Evolutionary conservation across 2,113 vertebrate species (phyloP).

Genomic region (Chloroceryle aenea): DNA sequence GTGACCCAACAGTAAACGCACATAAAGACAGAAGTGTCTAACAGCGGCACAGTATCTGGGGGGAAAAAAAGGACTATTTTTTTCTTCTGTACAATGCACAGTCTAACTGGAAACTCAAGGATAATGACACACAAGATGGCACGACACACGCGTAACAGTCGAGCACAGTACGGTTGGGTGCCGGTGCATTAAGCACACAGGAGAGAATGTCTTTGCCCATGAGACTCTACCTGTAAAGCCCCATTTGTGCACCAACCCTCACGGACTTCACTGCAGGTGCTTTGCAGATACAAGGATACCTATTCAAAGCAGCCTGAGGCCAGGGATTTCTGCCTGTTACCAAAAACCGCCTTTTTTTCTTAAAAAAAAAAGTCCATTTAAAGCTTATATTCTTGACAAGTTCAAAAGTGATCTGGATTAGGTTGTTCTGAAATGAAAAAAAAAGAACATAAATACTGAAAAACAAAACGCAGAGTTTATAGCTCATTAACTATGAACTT

Average conservation of each 20-base stretch:
- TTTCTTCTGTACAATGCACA: neutral
- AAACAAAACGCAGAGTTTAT: neutral
- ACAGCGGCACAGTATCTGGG: neutral
- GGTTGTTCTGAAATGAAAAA: neutral
- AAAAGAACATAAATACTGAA: neutral
- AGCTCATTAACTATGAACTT: neutral
- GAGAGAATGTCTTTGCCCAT: neutral
- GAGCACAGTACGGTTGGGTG: neutral
- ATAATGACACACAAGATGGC: neutral
- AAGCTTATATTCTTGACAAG: neutral
- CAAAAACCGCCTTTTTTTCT: neutral
- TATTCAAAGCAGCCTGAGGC: accelerated
- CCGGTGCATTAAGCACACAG: neutral
- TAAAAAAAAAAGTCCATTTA: neutral
- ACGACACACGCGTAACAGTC: too few relatives aligned
- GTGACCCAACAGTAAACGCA: neutral
- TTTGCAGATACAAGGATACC: neutral
- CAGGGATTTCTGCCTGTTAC: neutral
- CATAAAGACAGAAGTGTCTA: neutral
- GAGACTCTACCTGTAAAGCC: neutral
- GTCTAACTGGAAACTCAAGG: neutral
- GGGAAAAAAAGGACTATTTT: neutral
- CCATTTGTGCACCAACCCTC: neutral
- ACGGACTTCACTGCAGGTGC: neutral
- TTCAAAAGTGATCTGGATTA: neutral